Evolutionary conservation across 2,888 invertebrate species (phyloP).

Genomic region (Platerodrilus igneus): DNA sequence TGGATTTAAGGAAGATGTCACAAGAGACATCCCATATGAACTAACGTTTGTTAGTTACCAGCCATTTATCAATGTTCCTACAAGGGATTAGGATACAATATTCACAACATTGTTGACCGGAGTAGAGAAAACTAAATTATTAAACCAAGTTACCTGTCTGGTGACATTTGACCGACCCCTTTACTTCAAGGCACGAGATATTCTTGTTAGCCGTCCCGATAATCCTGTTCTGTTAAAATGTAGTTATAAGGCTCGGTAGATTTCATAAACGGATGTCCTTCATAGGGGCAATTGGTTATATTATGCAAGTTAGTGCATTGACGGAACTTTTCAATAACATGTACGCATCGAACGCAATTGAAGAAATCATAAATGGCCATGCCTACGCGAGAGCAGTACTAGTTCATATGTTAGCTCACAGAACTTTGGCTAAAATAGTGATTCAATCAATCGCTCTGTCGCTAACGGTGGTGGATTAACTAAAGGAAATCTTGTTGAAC

Average conservation of each 20-base stretch:
- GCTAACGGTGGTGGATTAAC: background rate
- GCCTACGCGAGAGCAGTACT: constrained; percentile 3
- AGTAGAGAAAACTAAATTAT: constrained; percentile 12
- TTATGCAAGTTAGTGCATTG: constrained; percentile 1
- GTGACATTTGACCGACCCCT: constrained; percentile 10
- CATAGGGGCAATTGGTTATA: no score
- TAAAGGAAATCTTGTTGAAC: no score
- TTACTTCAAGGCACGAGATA: constrained; percentile 12
- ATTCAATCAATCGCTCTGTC: constrained; percentile 2
- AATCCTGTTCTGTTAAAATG: no score
- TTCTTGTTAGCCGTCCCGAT: constrained; percentile 5
- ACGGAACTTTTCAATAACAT: constrained; percentile 1
- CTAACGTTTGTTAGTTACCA: constrained; percentile 12
- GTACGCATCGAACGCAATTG: background rate
- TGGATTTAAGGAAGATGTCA: constrained; percentile 13
- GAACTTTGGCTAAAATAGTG: constrained; percentile 9
- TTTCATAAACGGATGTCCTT: constrained; percentile 7
- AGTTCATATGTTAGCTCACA: constrained; percentile 5
- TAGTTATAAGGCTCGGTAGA: no score
- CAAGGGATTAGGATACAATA: no score
- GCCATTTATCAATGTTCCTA: constrained; percentile 9
- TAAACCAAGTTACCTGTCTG: constrained; percentile 9
- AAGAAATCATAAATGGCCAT: constrained; percentile 1
- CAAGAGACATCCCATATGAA: constrained; percentile 13
- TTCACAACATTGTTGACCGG: constrained; percentile 9